Base-by-base conservation (phyloP, 1,140 invertebrate genomes). In the Halictus rubicundus region DNA sequence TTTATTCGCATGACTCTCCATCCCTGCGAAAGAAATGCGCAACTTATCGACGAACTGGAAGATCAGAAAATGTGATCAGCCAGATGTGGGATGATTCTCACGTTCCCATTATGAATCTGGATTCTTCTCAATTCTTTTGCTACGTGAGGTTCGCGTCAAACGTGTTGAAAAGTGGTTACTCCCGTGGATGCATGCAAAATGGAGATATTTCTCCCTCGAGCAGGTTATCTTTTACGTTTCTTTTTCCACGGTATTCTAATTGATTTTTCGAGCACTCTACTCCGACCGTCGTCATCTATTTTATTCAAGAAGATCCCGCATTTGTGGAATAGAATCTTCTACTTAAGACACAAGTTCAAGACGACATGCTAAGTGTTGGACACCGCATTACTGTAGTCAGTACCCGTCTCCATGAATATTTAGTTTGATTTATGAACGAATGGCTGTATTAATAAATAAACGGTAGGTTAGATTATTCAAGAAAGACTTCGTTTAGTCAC, bases 161-260 rank as follows among this genome's bases (percentile, higher is more conserved):
- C 25, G 42, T 19, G 1, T 32, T 32, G 59, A 64, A n/a, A n/a
- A 49, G 25, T 63, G 39, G 39, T 63, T 37, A 32, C 37, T 46
- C 25, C 21, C 12, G 6, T n/a, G 39, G 19, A 72, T 19, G 70
- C 70, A 72, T 63, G 61, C 25, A 25, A 32, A 61, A 63, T 19
- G 39, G n/a, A 61, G 9, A 46, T 42, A 37, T 19, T 46, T 25
- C 37, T 14, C 9, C 23, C n/a, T 60, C 23, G 14, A 23, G 6
- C 5, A 19, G 4, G 14, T 27, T 9, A 5, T 21, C 16, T 6
- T 46, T 46, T 12, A 32, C 42, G 16, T 32, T 32, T 72, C n/a
- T 63, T 21, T 37, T 32, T 19, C 12, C 6, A 2, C 16, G 19
- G 7, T 27, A 37, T 32, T 37, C 27, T 63, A 16, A 19, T 63